A percentile compares a stretch with the other conserved stretches of the same genome.
Conservation (phyloP, 2,113 vertebrate species). For the Hypocryptadius cinnamomeus region DNA sequence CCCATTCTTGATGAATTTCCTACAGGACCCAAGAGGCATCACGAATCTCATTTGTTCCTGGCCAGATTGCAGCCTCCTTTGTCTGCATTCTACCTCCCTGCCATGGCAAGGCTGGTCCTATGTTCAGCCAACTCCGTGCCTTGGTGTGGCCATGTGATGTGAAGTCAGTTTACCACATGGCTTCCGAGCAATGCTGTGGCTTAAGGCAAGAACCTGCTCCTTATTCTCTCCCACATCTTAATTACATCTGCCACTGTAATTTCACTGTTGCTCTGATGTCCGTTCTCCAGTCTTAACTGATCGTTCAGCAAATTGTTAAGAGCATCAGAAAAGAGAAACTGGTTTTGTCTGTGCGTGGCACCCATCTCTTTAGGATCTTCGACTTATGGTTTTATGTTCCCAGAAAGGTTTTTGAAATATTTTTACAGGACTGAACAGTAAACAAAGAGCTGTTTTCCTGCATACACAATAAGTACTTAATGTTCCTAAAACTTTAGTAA, state of each 20-base stretch:
- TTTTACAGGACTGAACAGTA: neutral
- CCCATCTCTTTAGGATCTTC: neutral
- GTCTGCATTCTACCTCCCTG: neutral
- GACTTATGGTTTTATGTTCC: neutral
- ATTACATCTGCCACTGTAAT: neutral
- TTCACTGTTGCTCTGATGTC: neutral
- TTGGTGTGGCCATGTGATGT: neutral
- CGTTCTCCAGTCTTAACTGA: neutral
- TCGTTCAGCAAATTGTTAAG: neutral
- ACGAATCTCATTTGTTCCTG: neutral
- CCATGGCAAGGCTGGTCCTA: neutral
- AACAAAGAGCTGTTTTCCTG: neutral
- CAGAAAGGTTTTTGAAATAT: neutral
- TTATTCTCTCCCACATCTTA: neutral
- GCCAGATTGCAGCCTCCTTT: neutral
- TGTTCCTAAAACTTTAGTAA: neutral
- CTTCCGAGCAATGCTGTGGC: neutral
- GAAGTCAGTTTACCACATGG: neutral
- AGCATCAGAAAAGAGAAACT: neutral
- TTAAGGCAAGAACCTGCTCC: neutral
- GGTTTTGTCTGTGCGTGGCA: neutral
- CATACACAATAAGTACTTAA: neutral
- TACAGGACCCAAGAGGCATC: neutral
- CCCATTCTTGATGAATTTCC: neutral
- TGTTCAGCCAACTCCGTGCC: accelerated